Conservation (phyloP, 2,797 vertebrate genomes). For the Phalloptychus januarius region DNA sequence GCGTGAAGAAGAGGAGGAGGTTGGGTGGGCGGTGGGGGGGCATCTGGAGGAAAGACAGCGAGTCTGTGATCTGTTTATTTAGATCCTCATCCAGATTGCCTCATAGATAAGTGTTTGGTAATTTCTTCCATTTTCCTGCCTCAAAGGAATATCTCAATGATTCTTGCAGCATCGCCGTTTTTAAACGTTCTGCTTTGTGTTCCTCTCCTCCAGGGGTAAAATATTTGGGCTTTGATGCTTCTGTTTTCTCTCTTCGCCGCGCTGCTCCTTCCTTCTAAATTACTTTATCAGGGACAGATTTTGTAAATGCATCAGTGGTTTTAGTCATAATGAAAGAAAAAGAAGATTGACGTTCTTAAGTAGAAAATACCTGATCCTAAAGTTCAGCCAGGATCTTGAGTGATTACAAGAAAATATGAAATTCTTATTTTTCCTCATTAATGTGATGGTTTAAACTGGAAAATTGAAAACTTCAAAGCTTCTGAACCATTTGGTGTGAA, state of each 20-base stretch:
- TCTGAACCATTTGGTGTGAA: not conserved
- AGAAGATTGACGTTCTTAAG: constrained; percentile 21
- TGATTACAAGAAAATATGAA: not conserved
- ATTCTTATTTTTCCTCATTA: not conserved
- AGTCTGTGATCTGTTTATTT: constrained; percentile 59
- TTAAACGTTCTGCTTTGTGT: constrained; percentile 55
- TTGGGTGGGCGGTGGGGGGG: constrained; percentile 25
- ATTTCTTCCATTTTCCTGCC: constrained; percentile 69
- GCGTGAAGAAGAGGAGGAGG: constrained; percentile 9
- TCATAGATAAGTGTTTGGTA: constrained; percentile 61
- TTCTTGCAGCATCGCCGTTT: constrained; percentile 44
- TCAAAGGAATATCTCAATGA: constrained; percentile 50
- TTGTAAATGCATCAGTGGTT: constrained; percentile 12
- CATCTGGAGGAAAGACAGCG: constrained; percentile 2
- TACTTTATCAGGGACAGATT: constrained; percentile 29
- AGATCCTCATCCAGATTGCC: constrained; percentile 58
- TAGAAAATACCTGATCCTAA: constrained; percentile 3
- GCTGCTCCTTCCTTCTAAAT: constrained; percentile 21
- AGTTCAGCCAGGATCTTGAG: constrained; percentile 5
- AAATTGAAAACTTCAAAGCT: not conserved
- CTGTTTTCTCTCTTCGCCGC: constrained; percentile 16
- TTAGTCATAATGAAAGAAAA: not conserved
- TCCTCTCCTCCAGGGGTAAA: constrained; percentile 27
- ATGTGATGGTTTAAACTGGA: not conserved
- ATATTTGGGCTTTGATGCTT: constrained; percentile 51